Evolutionary conservation across 2,113 vertebrate genomes (phyloP).

Genomic region (Parus major): DNA sequence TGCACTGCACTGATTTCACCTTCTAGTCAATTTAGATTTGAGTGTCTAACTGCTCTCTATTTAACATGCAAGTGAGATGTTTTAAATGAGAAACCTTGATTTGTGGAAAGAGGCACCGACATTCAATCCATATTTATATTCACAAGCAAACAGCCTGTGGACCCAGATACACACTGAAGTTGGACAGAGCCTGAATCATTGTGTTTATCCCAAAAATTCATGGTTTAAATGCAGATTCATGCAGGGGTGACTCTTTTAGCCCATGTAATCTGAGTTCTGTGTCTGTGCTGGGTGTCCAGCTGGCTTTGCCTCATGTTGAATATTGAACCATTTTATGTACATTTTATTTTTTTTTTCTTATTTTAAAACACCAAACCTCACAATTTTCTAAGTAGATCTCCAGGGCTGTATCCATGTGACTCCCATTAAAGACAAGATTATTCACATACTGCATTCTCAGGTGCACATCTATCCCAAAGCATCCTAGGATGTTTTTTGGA

Average conservation of each 20-base stretch:
- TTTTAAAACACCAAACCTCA: neutral
- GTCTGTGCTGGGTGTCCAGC: neutral
- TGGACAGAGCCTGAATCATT: neutral
- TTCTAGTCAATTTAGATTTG: conserved; percentile 34
- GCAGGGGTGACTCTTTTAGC: neutral
- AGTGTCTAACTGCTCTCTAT: conserved; percentile 33
- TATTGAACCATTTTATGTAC: neutral
- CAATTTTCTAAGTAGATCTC: neutral
- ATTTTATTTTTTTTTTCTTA: neutral
- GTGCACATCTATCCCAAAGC: neutral
- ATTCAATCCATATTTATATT: conserved; percentile 14
- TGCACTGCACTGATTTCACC: conserved; percentile 3
- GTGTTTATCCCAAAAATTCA: neutral
- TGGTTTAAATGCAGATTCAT: neutral
- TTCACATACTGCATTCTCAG: neutral
- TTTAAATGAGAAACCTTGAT: conserved; percentile 32
- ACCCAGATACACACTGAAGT: neutral
- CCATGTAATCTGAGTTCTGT: neutral
- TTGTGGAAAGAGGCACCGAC: conserved; percentile 4
- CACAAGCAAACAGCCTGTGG: neutral
- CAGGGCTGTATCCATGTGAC: neutral
- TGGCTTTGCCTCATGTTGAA: neutral
- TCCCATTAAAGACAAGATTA: neutral
- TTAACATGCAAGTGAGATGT: conserved; percentile 25
- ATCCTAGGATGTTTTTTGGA: neutral